phyloP scores from a whole-genome alignment of 2,113 vertebrate species.

The Gymnobelideus leadbeateri region DNA sequence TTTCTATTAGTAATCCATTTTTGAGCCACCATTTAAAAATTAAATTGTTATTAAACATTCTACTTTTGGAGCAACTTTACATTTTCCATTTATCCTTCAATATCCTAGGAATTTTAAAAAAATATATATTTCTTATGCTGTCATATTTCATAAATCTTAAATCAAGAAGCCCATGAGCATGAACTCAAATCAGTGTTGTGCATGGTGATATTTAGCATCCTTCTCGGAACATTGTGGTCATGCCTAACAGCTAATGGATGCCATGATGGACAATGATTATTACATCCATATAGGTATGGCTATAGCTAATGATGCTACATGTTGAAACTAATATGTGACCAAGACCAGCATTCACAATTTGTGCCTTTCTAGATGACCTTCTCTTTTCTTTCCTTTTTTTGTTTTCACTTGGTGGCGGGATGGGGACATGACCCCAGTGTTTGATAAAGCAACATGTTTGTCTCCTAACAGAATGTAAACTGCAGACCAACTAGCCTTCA shows the following conservation, averaged over 20 bases:
- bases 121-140: background rate
- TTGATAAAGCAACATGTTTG: slow-evolving; percentile 53
- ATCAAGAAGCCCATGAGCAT: background rate
- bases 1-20: background rate
- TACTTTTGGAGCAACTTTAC: background rate
- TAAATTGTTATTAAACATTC: background rate
- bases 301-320: background rate
- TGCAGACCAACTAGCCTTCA: slow-evolving; percentile 82
- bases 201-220: background rate
- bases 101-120: background rate
- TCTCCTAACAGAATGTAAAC: slow-evolving; percentile 83
- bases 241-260: background rate
- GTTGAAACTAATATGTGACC: background rate
- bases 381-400: background rate
- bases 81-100: background rate
- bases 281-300: background rate
- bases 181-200: background rate
- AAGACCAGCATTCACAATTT: background rate
- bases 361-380: background rate
- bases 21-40: background rate
- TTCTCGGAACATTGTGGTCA: background rate
- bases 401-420: background rate
- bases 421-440: background rate
- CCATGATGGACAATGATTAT: background rate
- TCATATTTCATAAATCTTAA: background rate